Evolutionary conservation across 2,113 vertebrate species (phyloP).

Genomic region (Mugil cephalus): DNA sequence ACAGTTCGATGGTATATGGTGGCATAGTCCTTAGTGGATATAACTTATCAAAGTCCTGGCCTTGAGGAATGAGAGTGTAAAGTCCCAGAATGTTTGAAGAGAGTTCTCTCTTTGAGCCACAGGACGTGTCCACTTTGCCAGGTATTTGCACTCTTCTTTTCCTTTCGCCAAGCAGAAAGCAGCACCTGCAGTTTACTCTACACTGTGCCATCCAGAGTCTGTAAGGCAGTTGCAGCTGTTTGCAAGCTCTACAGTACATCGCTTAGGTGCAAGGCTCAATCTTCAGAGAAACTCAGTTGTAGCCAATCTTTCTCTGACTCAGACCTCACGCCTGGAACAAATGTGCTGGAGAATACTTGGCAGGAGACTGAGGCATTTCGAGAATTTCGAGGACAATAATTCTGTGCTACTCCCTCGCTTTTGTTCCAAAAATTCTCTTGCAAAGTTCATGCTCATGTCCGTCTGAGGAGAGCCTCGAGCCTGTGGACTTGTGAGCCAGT

Average conservation of each 20-base stretch:
- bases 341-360: constrained; percentile 76
- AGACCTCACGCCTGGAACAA: constrained; percentile 68
- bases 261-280: constrained; percentile 43
- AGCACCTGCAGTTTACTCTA: constrained; percentile 70
- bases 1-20: constrained; percentile 62
- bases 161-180: constrained; percentile 62
- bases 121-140: constrained; percentile 68
- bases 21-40: constrained; percentile 72
- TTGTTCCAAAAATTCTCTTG: constrained; percentile 42
- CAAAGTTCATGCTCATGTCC: constrained; percentile 73
- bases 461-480: constrained; percentile 76
- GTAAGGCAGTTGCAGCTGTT: constrained; percentile 67
- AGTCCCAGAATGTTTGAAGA: constrained; percentile 64
- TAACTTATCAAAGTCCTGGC: constrained; percentile 71
- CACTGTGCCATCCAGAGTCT: constrained; percentile 73
- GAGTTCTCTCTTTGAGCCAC: constrained; percentile 54
- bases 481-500: constrained; percentile 74
- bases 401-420: constrained; percentile 51
- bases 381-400: constrained; percentile 68
- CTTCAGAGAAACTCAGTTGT: constrained; percentile 55
- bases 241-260: constrained; percentile 33
- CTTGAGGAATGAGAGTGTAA: constrained; percentile 69
- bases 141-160: constrained; percentile 59
- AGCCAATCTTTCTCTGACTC: constrained; percentile 65
- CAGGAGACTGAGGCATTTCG: constrained; percentile 76